Evolutionary conservation across 2,888 invertebrate species (phyloP), one percentile per base, ranked within the genome.

Genomic region (Chalcis sispes): DNA sequence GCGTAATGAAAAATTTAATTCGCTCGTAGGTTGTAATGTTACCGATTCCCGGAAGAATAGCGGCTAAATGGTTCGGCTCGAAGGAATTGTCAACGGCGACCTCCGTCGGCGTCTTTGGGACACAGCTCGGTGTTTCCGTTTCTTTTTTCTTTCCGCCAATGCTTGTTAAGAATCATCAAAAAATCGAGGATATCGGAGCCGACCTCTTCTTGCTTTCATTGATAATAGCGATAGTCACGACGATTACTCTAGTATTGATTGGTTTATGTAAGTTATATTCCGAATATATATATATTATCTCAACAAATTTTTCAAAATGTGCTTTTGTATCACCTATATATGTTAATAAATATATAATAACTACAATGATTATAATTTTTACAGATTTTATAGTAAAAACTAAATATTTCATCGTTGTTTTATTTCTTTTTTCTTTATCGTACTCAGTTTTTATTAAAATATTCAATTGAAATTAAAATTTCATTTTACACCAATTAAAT

Each of bases 71-170:
- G 94, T 94, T 94, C 85, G 92, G 92, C 10, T 89, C 92, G 0
- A 89, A 91, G 75, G 90, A 93, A 87, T 64, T 89, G 3, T 90
- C 94, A 2, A 92, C 93, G 1, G 94, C 94, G 0, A 94, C 93
- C 80, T 92, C 94, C 56, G 89, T 94, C 23, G 94, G 93, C 2
- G 92, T 95, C 23, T 93, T 94, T 83, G 95, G 94, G 4, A 93
- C 93, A 82, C 94, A 94, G 90, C 85, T 95, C n/a, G 91, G 95
- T 0, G 90, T 93, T 48, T 94, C 94, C 0, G 82, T 93, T 0
- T 93, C 94, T 61, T 95, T 95, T 84, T 88, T 94, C 5, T 77
- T 94, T 4, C 93, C 94, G 0, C 93, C 94, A 0, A 86, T 92
- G 71, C 77, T 91, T 25, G 90, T 91, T 1, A 86, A 81, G 75